Conservation (phyloP, 2,113 vertebrate species). For the Chaenogobius annularis region DNA sequence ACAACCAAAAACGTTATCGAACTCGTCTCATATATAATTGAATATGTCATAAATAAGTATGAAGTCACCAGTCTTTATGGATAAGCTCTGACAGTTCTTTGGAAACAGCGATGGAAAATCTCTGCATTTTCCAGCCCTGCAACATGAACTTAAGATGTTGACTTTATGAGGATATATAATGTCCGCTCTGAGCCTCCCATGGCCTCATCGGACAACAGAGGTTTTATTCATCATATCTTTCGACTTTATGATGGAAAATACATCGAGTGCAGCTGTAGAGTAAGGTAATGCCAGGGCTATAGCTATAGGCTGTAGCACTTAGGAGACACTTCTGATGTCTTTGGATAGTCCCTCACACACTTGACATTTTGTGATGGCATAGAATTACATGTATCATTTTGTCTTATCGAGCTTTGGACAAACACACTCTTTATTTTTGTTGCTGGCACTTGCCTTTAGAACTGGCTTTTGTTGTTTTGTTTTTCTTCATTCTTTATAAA, state of each 20-base stretch:
- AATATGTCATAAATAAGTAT: not conserved
- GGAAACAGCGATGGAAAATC: not conserved
- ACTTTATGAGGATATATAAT: not conserved
- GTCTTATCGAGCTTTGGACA: not conserved
- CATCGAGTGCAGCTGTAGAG: not conserved
- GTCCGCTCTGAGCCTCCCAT: not conserved
- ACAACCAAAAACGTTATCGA: not conserved
- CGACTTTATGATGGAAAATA: not conserved
- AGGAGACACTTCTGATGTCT: not conserved
- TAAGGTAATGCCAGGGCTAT: not conserved
- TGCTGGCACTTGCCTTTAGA: not conserved
- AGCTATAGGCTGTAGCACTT: not conserved
- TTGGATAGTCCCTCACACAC: not conserved
- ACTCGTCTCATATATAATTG: not conserved
- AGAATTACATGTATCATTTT: not conserved
- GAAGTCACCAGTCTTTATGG: conserved; percentile 5
- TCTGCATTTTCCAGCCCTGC: not conserved
- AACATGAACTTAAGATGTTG: not conserved
- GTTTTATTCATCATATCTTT: not conserved
- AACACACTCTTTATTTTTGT: not conserved
- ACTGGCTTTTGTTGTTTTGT: no score
- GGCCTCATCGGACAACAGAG: not conserved
- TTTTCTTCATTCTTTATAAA: no score
- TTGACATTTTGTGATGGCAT: not conserved
- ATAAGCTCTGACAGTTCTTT: not conserved